phyloP scores from a whole-genome alignment of 2,113 vertebrate genomes.

The Gorilla gorilla region DNA sequence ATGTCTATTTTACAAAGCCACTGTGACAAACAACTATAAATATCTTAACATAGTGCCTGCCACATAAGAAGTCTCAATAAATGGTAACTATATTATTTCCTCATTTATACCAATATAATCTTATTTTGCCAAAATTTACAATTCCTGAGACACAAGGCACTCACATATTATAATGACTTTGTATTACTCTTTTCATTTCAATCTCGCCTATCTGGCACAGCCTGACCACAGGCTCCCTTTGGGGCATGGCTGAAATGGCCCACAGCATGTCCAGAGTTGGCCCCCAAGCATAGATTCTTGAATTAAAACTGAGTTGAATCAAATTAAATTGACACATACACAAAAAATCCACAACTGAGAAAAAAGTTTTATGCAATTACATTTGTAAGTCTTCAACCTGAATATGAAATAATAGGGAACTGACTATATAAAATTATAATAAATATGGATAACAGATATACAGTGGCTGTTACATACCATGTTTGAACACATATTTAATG shows the following conservation, averaged over 20 bases:
- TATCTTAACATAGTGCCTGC: neutral
- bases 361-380: neutral
- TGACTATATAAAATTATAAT: neutral
- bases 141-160: neutral
- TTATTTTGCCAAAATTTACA: neutral
- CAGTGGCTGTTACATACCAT: neutral
- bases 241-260: neutral
- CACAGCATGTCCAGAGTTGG: neutral
- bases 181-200: neutral
- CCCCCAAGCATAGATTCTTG: neutral
- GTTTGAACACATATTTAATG: neutral
- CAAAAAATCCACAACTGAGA: neutral
- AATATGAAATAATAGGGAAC: neutral
- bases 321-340: neutral
- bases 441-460: neutral
- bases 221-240: neutral
- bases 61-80: neutral
- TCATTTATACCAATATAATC: neutral
- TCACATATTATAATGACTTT: neutral
- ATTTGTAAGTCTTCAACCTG: neutral
- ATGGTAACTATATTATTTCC: neutral
- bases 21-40: neutral
- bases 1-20: neutral
- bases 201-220: neutral
- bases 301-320: neutral